Evolutionary conservation across 2,888 invertebrate genomes (phyloP).

Genomic region (Drosophila anomalata): DNA sequence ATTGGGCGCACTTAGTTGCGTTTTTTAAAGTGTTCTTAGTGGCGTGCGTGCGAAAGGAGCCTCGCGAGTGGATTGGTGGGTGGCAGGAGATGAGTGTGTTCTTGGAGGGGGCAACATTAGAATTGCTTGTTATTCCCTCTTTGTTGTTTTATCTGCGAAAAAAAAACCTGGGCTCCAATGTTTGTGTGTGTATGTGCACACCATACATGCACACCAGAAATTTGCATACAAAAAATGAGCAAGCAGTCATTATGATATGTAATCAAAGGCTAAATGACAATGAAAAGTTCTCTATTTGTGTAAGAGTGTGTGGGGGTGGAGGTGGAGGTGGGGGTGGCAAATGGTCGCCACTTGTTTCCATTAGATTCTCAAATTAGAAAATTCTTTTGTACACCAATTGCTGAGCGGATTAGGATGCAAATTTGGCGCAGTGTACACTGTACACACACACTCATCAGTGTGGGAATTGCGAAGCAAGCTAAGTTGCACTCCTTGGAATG

Average conservation of each 20-base stretch:
- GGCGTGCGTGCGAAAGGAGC: conserved; percentile 30
- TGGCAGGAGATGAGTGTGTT: conserved; percentile 11
- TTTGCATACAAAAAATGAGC: conserved; percentile 48
- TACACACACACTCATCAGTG: conserved; percentile 14
- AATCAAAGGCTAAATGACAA: conserved; percentile 66
- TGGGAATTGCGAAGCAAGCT: conserved; percentile 26
- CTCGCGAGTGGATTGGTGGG: conserved; percentile 29
- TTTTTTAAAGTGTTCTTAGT: conserved; percentile 57
- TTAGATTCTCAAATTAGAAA: conserved; percentile 5
- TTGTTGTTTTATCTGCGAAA: conserved; percentile 79
- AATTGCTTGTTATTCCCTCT: conserved; percentile 78
- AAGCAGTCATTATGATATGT: conserved; percentile 51
- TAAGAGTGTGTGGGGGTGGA: not conserved
- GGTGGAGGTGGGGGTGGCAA: not conserved
- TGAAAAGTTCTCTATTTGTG: conserved; percentile 30
- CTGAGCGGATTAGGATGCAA: not conserved
- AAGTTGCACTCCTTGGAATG: conserved; percentile 44
- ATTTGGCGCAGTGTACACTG: conserved; percentile 5
- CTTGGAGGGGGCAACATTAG: conserved; percentile 56
- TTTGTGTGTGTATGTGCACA: conserved; percentile 37
- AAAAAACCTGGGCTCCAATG: conserved; percentile 59
- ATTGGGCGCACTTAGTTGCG: conserved; percentile 22
- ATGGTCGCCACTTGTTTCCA: not conserved
- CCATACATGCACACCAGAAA: conserved; percentile 68
- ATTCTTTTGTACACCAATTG: conserved; percentile 15